A percentile compares a stretch with the other conserved stretches of the same genome.
Evolutionary conservation across 2,113 vertebrate species (phyloP).

Genomic region (Paraplagusia blochii): DNA sequence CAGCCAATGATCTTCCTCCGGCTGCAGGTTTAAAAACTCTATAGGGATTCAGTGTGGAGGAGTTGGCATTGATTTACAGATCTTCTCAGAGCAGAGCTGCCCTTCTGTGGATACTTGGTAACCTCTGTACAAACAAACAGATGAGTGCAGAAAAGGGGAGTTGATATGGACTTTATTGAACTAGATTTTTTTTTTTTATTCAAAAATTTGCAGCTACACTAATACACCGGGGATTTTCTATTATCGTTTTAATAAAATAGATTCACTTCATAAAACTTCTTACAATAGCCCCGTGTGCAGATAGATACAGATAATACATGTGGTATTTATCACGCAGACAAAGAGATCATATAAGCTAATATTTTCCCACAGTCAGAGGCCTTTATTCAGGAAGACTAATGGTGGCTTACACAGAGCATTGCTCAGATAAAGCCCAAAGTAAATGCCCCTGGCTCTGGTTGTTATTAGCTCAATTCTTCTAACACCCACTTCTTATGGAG

Average conservation of each 20-base stretch:
- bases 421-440: constrained; percentile 38
- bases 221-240: constrained; percentile 52
- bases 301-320: constrained; percentile 33
- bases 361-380: constrained; percentile 48
- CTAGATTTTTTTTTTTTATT: too few relatives aligned
- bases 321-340: constrained; percentile 45
- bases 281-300: constrained; percentile 10
- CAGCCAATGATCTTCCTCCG: constrained; percentile 7
- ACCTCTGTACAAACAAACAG: constrained; percentile 21
- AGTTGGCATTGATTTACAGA: constrained; percentile 39
- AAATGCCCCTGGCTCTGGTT: constrained; percentile 21
- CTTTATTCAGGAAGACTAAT: constrained; percentile 34
- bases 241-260: constrained; percentile 52
- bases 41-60: constrained; percentile 31
- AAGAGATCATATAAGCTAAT: constrained; percentile 40
- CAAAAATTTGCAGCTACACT: constrained; percentile 43
- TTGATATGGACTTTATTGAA: too few relatives aligned
- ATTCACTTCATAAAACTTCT: constrained; percentile 45
- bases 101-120: constrained; percentile 30
- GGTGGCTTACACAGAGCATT: constrained; percentile 18
- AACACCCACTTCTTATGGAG: constrained; percentile 27
- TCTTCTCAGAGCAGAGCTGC: constrained; percentile 37
- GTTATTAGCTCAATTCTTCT: constrained; percentile 35
- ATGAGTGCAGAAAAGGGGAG: constrained; percentile 35
- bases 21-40: constrained; percentile 38